phyloP scores from a whole-genome alignment of 2,888 invertebrate genomes.

The Calliphora vomitoria region DNA sequence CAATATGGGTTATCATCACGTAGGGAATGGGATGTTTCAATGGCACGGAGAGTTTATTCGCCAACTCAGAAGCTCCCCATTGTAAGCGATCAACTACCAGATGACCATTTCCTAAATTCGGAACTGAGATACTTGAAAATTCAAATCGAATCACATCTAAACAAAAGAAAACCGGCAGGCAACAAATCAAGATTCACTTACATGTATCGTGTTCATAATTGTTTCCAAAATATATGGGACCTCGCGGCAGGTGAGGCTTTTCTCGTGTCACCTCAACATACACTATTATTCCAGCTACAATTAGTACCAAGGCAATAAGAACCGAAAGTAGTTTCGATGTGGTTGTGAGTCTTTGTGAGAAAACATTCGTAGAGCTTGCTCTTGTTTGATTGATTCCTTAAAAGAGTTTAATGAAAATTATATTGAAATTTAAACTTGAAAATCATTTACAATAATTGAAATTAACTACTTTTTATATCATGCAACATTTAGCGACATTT shows the following conservation, averaged over 20 bases:
- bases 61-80: slow-evolving; percentile 83
- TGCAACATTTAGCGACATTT: no score
- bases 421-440: neutral
- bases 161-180: neutral
- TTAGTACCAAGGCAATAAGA: slow-evolving; percentile 78
- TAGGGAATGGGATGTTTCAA: slow-evolving; percentile 84
- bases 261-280: slow-evolving; percentile 80
- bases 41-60: slow-evolving; percentile 76
- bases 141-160: slow-evolving; percentile 57
- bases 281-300: slow-evolving; percentile 79
- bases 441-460: neutral
- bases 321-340: slow-evolving; percentile 79
- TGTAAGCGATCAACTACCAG: slow-evolving; percentile 82
- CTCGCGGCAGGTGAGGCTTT: slow-evolving; percentile 53
- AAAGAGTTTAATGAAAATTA: slow-evolving; percentile 34
- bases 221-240: slow-evolving; percentile 82
- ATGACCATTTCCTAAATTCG: slow-evolving; percentile 84
- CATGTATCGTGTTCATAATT: slow-evolving; percentile 83
- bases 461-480: no score
- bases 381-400: slow-evolving; percentile 78
- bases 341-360: slow-evolving; percentile 78
- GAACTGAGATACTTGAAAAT: slow-evolving; percentile 81
- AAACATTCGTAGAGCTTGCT: slow-evolving; percentile 72
- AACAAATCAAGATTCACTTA: slow-evolving; percentile 78
- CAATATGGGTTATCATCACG: slow-evolving; percentile 86